Base-by-base conservation (phyloP, 2,888 invertebrate species). In the Chromoteleia sp. region DNA sequence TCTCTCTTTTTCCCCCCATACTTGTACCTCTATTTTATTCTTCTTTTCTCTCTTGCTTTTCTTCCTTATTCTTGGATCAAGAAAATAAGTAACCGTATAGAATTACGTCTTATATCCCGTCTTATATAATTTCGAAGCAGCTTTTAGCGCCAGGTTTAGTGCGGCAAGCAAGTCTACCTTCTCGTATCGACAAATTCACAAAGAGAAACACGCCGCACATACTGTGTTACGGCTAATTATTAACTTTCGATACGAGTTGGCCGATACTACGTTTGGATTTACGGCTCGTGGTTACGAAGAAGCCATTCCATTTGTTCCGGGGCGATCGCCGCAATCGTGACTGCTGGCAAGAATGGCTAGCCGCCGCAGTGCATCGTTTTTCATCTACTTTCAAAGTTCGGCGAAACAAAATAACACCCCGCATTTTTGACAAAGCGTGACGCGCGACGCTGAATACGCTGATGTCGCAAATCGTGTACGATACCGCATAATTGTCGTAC, bases 241-340 rank as follows among this genome's bases (percentile, higher is more conserved):
- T 78, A 82, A 75, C 82, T 82, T 78, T 78, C 78, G 82, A 82
- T 82, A 78, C 78, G 68, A 78, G 74, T 70, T 75, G 75, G 74
- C 75, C 54, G 61, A 67, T 78, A 71, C 78, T 71, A 50, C 54
- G 33, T 58, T 71, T 59, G 78, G 59, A 82, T 82, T 82, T 78
- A 82, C 82, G 75, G 71, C 61, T 76, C 56, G 82, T 71, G 82
- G 79, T 77, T 75, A 43, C 71, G 75, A 81, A 75, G 81, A 71
- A 79, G 58, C 71, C 68, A 76, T 79, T 79, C 73, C 79, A 82
- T 80, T 79, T 76, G 79, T 78, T 76, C 73, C 41, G 68, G 68
- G 48, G 68, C 63, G 76, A 79, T 73, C 74, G 76, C 73, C 45
- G 41, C 68, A 75, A 76, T 76, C 79, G 82, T 82, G 82, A 82